Evolutionary conservation across 2,113 vertebrate species (phyloP).

Genomic region (Aphyosemion australe): DNA sequence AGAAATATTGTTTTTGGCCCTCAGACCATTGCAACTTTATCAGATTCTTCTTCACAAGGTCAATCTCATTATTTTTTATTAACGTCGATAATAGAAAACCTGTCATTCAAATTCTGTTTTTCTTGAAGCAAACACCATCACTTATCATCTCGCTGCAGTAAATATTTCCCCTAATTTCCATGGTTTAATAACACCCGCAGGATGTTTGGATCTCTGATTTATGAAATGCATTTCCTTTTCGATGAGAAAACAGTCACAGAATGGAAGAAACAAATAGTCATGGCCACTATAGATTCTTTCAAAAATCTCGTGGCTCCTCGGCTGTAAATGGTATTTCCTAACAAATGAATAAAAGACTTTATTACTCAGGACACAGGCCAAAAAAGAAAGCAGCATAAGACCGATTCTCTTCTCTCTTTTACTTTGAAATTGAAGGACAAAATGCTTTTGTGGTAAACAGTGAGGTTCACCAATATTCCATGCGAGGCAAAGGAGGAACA

Average conservation of each 20-base stretch:
- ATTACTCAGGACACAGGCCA: conserved; percentile 23
- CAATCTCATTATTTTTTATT: too few species aligned
- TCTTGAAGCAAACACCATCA: too few species aligned
- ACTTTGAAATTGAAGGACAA: conserved; percentile 46
- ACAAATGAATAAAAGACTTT: conserved; percentile 15
- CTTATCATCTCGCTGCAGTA: too few species aligned
- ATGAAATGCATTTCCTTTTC: background rate
- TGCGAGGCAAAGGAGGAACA: conserved; percentile 43
- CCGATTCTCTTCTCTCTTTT: conserved; percentile 15
- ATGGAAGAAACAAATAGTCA: conserved; percentile 6
- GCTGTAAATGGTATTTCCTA: conserved; percentile 8
- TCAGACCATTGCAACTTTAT: too few species aligned
- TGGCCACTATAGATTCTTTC: conserved; percentile 8
- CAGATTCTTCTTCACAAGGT: too few species aligned
- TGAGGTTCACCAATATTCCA: conserved; percentile 48
- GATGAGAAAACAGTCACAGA: background rate
- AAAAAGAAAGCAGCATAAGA: conserved; percentile 16
- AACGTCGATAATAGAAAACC: too few species aligned
- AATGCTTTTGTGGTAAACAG: conserved; percentile 41
- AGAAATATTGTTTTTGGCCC: too few species aligned
- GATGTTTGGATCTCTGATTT: too few species aligned
- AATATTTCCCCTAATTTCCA: too few species aligned
- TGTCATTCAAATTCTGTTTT: too few species aligned
- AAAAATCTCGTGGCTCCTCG: conserved; percentile 5
- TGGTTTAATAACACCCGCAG: too few species aligned